Evolutionary conservation across 2,113 vertebrate genomes (phyloP).

Genomic region (Carassius carassius): DNA sequence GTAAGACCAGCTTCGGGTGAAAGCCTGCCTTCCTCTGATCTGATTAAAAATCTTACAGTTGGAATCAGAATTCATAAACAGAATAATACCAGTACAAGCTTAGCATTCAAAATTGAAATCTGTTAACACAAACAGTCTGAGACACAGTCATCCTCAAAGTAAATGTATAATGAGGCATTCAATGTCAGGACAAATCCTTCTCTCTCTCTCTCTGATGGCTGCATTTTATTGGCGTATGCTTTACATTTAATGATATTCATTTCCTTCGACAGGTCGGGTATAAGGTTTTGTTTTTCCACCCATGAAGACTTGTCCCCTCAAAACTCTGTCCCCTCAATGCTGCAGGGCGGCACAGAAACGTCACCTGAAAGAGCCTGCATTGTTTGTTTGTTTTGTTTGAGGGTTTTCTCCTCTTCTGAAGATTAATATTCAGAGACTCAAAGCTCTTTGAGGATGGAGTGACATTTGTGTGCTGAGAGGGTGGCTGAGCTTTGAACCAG

Average conservation of each 20-base stretch:
- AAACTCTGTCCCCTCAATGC: background rate
- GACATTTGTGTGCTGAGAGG: conserved; percentile 45
- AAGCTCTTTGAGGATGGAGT: conserved; percentile 41
- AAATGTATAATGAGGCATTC: conserved; percentile 10
- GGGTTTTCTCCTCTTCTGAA: conserved; percentile 37
- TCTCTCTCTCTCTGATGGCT: background rate
- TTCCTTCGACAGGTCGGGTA: background rate
- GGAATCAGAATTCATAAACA: conserved; percentile 1
- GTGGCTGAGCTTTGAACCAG: conserved; percentile 45
- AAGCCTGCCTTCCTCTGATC: background rate
- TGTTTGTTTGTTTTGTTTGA: conserved; percentile 12
- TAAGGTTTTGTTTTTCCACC: background rate
- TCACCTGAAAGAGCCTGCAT: background rate
- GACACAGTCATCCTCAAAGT: background rate
- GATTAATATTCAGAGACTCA: conserved; percentile 19
- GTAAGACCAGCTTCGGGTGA: background rate
- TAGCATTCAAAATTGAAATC: background rate
- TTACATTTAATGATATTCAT: background rate
- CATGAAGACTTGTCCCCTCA: background rate
- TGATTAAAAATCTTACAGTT: conserved; percentile 6
- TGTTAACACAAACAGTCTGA: conserved; percentile 23
- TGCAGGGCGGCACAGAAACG: background rate
- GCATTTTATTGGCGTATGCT: background rate
- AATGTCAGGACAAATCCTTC: background rate
- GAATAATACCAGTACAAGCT: background rate